A percentile compares a stretch with the other conserved stretches of the same genome.
These are phyloP conservation scores for Drosophila mettleri DNA, from an alignment of 2,888 invertebrate genomes.

Conservation along the genomic window DNA sequence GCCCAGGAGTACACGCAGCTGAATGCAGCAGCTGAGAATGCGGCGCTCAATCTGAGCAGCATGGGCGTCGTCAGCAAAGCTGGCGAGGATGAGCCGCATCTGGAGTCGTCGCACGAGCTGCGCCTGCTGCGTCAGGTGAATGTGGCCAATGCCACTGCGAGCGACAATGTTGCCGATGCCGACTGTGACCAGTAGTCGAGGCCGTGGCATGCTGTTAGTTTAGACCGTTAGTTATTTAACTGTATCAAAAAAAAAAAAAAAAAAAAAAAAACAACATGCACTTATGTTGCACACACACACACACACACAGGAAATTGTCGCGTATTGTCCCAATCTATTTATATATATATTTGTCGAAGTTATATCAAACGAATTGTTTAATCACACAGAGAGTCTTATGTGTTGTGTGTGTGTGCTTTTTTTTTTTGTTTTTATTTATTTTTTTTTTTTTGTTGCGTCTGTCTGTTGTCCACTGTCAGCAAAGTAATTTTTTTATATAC, in stretches of 20 bases:
- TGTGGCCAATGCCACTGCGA: slow-evolving; percentile 29
- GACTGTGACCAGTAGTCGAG: slow-evolving; percentile 45
- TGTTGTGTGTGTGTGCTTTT: slow-evolving; percentile 2
- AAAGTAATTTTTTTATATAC: slow-evolving; percentile 35
- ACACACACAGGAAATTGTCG: no score
- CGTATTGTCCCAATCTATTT: no score
- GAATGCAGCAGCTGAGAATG: slow-evolving; percentile 56
- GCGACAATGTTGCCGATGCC: slow-evolving; percentile 32
- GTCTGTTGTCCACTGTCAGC: slow-evolving; percentile 14
- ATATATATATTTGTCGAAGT: no score
- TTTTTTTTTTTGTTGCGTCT: not conserved
- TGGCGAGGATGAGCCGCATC: slow-evolving; percentile 28
- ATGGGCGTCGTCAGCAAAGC: slow-evolving; percentile 43
- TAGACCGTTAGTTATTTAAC: not conserved
- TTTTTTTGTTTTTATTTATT: slow-evolving; percentile 1
- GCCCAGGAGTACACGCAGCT: slow-evolving; percentile 67
- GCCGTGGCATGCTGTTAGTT: slow-evolving; percentile 2
- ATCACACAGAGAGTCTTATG: not conserved
- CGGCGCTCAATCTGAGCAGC: slow-evolving; percentile 73
- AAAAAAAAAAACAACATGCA: slow-evolving; percentile 1
- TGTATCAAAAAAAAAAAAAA: no score
- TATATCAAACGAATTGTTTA: no score
- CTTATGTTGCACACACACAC: slow-evolving; percentile 8
- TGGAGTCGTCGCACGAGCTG: slow-evolving; percentile 42
- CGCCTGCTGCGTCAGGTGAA: slow-evolving; percentile 57